Conservation (phyloP, 2,113 vertebrate genomes). For the Limanda limanda region DNA sequence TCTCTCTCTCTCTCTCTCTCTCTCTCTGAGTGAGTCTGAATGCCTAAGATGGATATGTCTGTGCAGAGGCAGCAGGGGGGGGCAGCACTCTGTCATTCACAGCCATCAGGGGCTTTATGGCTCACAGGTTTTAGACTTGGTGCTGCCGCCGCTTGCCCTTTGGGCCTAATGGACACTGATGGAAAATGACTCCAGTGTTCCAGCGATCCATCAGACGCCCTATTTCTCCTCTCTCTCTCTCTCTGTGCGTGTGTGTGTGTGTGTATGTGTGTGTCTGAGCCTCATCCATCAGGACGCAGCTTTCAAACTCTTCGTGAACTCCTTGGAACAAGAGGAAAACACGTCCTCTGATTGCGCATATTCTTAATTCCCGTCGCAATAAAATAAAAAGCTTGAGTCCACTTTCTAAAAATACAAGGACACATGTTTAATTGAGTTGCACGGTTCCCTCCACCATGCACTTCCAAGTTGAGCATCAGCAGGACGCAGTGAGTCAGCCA, state of each 20-base stretch:
- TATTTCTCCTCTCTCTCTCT: slow-evolving; percentile 9
- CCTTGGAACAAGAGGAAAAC: too few relatives aligned
- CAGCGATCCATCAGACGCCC: slow-evolving; percentile 63
- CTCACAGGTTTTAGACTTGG: slow-evolving; percentile 59
- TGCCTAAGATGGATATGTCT: neutral
- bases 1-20: neutral
- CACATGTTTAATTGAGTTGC: slow-evolving; percentile 25
- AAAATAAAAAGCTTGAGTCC: neutral
- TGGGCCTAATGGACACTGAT: slow-evolving; percentile 67
- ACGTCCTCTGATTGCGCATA: too few relatives aligned
- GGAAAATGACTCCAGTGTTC: slow-evolving; percentile 70
- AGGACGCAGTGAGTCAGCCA: slow-evolving; percentile 57
- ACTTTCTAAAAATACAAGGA: neutral
- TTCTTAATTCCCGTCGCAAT: neutral
- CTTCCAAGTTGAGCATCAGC: slow-evolving; percentile 4
- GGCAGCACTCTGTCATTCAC: slow-evolving; percentile 37
- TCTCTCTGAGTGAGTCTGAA: neutral
- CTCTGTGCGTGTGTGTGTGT: neutral
- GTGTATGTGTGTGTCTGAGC: neutral
- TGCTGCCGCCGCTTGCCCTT: slow-evolving; percentile 54
- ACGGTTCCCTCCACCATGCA: neutral
- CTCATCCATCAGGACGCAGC: slow-evolving; percentile 55
- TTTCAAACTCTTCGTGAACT: slow-evolving; percentile 50
- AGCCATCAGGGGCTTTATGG: slow-evolving; percentile 60
- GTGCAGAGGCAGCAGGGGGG: slow-evolving; percentile 12